Percentiles rank a stretch among this genome's conserved stretches.
Evolutionary conservation across 2,797 vertebrate species (phyloP).

Genomic region (Halcyon leucocephala): DNA sequence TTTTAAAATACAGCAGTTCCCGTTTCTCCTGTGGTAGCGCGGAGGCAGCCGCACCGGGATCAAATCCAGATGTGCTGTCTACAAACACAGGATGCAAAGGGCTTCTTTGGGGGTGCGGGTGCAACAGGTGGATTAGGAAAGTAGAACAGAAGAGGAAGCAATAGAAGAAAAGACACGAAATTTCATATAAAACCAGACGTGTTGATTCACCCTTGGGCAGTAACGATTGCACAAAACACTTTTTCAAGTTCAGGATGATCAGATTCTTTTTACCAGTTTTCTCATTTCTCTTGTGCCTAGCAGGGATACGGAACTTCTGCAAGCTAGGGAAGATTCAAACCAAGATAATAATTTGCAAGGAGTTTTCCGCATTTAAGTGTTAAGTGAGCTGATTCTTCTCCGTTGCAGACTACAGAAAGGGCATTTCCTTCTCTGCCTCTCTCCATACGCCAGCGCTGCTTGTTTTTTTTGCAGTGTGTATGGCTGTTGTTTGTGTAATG

Average conservation of each 20-base stretch:
- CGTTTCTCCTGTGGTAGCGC: accelerated
- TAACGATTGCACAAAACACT: background rate
- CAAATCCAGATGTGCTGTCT: background rate
- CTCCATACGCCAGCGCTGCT: background rate
- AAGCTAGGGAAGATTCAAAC: background rate
- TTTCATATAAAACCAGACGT: background rate
- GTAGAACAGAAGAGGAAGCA: background rate
- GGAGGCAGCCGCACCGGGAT: background rate
- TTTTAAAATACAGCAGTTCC: accelerated
- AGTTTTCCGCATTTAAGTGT: background rate
- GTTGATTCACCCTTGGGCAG: background rate
- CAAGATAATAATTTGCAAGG: background rate
- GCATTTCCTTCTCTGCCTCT: background rate
- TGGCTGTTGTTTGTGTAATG: conserved; percentile 56
- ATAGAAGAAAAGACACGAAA: background rate
- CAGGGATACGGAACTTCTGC: background rate
- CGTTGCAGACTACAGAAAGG: background rate
- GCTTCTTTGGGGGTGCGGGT: background rate
- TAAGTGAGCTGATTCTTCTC: background rate
- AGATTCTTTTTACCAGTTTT: background rate
- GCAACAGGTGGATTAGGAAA: conserved; percentile 7
- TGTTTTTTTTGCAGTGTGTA: background rate
- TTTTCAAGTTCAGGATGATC: background rate
- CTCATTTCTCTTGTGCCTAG: background rate
- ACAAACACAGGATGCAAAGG: background rate